Conservation (phyloP, 2,797 vertebrate species). For the Artibeus lituratus region DNA sequence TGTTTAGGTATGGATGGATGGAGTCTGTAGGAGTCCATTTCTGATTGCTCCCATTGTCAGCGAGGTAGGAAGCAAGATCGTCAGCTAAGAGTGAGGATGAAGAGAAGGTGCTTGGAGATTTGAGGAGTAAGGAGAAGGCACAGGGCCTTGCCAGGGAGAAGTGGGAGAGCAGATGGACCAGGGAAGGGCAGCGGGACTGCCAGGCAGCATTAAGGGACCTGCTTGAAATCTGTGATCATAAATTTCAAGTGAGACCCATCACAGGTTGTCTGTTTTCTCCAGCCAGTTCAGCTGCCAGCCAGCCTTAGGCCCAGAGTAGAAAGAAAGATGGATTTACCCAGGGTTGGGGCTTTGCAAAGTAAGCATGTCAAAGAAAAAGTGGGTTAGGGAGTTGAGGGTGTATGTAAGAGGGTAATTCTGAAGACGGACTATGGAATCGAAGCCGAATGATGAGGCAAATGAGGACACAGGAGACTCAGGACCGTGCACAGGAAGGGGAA, state of each 20-base stretch:
- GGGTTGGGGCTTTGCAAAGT: background rate
- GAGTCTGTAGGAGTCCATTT: background rate
- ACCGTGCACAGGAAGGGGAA: background rate
- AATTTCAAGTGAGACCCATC: background rate
- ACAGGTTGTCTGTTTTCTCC: background rate
- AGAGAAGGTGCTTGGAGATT: background rate
- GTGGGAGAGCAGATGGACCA: background rate
- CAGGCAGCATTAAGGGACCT: background rate
- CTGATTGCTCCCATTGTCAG: background rate
- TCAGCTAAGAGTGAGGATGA: background rate
- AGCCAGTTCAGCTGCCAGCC: background rate
- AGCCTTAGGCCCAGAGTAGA: background rate
- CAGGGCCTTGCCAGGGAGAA: background rate
- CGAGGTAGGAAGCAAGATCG: background rate
- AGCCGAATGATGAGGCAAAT: background rate
- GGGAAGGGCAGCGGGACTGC: background rate
- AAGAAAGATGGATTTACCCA: background rate
- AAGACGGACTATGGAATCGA: background rate
- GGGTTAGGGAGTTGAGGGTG: background rate
- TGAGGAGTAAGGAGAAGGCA: background rate
- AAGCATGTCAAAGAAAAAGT: background rate
- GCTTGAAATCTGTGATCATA: background rate
- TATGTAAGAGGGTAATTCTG: background rate
- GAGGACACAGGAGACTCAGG: background rate
- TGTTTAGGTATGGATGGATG: background rate